These are phyloP conservation scores for Steinernema carpocapsae DNA, from an alignment of 2,888 invertebrate species.

Conservation along the genomic window DNA sequence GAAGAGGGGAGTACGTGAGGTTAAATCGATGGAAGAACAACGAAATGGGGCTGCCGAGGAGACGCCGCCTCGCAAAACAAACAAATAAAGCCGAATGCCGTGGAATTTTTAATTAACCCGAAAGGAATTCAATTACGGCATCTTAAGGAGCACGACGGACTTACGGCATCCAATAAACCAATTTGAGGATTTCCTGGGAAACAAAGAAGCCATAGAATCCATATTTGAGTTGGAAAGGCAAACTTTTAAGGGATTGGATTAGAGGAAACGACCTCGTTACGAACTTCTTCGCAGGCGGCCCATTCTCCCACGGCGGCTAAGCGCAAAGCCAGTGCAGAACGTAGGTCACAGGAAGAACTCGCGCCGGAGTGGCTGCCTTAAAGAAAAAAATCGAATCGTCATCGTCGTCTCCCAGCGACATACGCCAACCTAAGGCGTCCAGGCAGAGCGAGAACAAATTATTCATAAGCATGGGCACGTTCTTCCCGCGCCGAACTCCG, in stretches of 20 bases:
- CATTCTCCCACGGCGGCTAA: neutral
- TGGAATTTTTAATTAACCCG: slow-evolving; percentile 30
- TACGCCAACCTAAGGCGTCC: slow-evolving; percentile 9
- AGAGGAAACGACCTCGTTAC: too few relatives aligned
- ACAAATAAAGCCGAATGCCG: slow-evolving; percentile 17
- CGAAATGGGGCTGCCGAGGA: slow-evolving; percentile 1
- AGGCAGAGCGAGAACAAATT: slow-evolving; percentile 8
- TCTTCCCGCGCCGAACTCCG: neutral
- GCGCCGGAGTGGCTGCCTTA: too few relatives aligned
- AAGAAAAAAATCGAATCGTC: slow-evolving; percentile 26
- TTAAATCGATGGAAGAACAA: slow-evolving; percentile 24
- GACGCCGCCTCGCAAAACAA: slow-evolving; percentile 22
- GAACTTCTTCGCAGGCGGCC: neutral
- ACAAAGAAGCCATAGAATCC: neutral
- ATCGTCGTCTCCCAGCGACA: slow-evolving; percentile 3
- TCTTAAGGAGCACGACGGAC: neutral
- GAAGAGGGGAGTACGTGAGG: neutral
- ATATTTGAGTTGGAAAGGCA: neutral
- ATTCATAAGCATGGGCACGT: slow-evolving; percentile 23
- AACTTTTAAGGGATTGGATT: too few relatives aligned
- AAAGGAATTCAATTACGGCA: slow-evolving; percentile 14
- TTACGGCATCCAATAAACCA: neutral
- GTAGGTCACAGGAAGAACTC: neutral
- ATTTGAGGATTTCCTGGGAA: neutral
- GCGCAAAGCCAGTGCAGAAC: slow-evolving; percentile 22